Percentiles rank a stretch among this genome's conserved stretches.
Evolutionary conservation across 2,113 vertebrate species (phyloP).

Genomic region (Serinus canaria): DNA sequence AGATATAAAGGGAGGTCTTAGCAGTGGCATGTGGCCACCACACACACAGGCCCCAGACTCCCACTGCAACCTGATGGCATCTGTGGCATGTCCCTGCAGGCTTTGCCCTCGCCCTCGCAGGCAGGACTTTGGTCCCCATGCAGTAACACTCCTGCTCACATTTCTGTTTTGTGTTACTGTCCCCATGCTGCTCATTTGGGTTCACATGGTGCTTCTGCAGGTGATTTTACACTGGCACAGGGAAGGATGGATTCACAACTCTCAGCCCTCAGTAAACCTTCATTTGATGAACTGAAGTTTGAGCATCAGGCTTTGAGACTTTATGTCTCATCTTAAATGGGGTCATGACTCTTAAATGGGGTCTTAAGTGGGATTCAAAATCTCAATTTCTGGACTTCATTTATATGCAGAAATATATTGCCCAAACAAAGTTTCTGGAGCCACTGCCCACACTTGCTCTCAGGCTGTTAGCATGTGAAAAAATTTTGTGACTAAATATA

Average conservation of each 20-base stretch:
- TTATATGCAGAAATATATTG: neutral
- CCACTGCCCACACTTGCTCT: neutral
- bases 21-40: neutral
- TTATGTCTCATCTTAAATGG: neutral
- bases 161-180: neutral
- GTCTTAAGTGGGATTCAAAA: neutral
- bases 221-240: neutral
- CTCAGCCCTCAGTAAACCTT: neutral
- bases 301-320: neutral
- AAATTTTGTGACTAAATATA: slow-evolving; percentile 1
- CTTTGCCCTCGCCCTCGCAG: neutral
- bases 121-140: neutral
- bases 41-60: neutral
- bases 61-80: neutral
- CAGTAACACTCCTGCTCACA: neutral
- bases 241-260: neutral
- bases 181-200: neutral
- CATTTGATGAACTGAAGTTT: neutral
- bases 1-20: neutral
- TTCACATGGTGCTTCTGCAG: accelerated
- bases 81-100: neutral
- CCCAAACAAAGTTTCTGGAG: neutral
- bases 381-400: neutral
- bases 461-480: neutral
- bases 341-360: neutral